phyloP scores from a whole-genome alignment of 2,797 vertebrate genomes.

The Monodelphis domestica region DNA sequence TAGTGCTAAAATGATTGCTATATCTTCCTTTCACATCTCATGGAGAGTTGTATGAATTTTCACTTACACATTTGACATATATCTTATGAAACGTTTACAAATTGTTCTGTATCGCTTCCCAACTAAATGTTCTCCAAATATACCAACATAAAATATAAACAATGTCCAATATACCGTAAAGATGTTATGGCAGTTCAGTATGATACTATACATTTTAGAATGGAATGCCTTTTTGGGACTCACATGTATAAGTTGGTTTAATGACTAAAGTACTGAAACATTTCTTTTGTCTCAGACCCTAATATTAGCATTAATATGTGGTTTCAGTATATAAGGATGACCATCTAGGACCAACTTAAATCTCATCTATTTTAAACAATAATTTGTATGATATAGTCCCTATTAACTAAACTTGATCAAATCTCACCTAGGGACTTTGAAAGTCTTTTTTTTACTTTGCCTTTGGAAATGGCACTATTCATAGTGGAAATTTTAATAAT shows the following conservation, averaged over 20 bases:
- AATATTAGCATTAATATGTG: neutral
- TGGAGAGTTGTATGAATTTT: neutral
- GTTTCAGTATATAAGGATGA: neutral
- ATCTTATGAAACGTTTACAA: neutral
- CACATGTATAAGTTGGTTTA: neutral
- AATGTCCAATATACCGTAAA: neutral
- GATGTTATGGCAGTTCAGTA: neutral
- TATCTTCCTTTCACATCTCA: neutral
- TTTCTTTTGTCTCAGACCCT: neutral
- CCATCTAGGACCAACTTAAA: neutral
- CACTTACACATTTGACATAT: neutral
- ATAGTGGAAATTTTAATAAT: neutral
- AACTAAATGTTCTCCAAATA: neutral
- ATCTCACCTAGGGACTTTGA: neutral
- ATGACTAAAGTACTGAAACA: neutral
- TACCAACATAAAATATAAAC: neutral
- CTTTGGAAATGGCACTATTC: constrained; percentile 3
- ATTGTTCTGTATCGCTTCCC: neutral
- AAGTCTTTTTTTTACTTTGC: constrained; percentile 22
- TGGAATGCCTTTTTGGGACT: neutral
- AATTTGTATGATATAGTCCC: constrained; percentile 25
- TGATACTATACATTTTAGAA: neutral
- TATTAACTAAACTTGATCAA: constrained; percentile 24
- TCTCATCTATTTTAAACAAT: neutral
- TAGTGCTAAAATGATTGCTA: neutral